phyloP scores from a whole-genome alignment of 2,888 invertebrate species.

The Ectemnius cavifrons region DNA sequence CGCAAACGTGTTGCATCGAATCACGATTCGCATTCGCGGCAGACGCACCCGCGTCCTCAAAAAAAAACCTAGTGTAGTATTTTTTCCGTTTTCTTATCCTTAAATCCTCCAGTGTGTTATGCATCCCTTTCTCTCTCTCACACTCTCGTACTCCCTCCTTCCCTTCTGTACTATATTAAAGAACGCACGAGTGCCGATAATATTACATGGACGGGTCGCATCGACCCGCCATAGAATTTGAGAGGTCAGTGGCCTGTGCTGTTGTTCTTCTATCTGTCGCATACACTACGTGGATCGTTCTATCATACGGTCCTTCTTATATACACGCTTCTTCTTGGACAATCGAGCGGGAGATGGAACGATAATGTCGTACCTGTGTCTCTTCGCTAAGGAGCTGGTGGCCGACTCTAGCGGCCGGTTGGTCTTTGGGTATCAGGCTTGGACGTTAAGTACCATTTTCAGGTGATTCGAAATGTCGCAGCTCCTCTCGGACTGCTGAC shows the following conservation, averaged over 20 bases:
- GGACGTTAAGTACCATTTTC: constrained; percentile 73
- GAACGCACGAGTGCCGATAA: neutral
- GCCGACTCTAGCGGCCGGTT: constrained; percentile 51
- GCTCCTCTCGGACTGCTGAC: constrained; percentile 62
- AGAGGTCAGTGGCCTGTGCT: constrained; percentile 36
- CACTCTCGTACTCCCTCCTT: too few relatives aligned
- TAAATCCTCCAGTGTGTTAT: constrained; percentile 44
- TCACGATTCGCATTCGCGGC: constrained; percentile 32
- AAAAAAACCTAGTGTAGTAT: neutral
- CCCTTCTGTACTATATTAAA: neutral
- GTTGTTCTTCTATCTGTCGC: too few relatives aligned
- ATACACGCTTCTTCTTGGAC: constrained; percentile 35
- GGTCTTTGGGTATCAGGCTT: constrained; percentile 71
- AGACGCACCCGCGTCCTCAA: constrained; percentile 46
- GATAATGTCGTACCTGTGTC: constrained; percentile 52
- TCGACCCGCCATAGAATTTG: too few relatives aligned
- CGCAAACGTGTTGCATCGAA: constrained; percentile 52
- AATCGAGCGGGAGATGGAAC: constrained; percentile 18
- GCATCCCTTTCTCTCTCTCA: constrained; percentile 18
- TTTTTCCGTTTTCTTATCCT: constrained; percentile 18
- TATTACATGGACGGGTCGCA: too few relatives aligned
- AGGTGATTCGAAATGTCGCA: constrained; percentile 70
- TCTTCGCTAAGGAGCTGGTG: constrained; percentile 52
- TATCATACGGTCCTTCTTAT: constrained; percentile 1
- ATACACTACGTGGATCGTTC: neutral